Conservation (phyloP, 2,113 vertebrate species). For the Siniperca chuatsi region DNA sequence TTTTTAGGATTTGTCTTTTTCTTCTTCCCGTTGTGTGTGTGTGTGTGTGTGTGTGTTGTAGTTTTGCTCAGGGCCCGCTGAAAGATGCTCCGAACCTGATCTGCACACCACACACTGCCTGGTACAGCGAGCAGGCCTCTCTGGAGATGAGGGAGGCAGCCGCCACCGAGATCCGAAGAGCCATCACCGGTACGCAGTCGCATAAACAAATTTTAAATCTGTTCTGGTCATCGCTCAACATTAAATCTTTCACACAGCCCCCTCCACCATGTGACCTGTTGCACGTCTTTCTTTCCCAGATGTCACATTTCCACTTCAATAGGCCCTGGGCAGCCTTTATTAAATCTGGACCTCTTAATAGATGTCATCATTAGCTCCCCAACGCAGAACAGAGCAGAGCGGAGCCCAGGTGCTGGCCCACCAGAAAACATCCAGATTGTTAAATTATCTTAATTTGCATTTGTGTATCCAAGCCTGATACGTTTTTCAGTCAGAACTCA, state of each 20-base stretch:
- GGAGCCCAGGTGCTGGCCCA: constrained; percentile 2
- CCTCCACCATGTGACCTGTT: constrained; percentile 29
- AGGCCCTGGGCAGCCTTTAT: constrained; percentile 59
- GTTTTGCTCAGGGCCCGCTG: constrained; percentile 94
- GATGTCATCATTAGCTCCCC: constrained; percentile 67
- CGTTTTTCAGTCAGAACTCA: constrained; percentile 50
- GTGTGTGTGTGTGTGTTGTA: constrained; percentile 60
- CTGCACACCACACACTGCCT: constrained; percentile 97
- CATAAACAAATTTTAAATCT: neutral
- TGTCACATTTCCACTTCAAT: constrained; percentile 68
- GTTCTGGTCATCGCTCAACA: too few relatives aligned
- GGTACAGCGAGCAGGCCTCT: constrained; percentile 98
- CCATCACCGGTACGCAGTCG: constrained; percentile 90
- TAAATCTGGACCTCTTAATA: constrained; percentile 70
- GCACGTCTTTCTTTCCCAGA: constrained; percentile 45
- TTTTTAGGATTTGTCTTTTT: neutral
- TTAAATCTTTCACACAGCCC: neutral
- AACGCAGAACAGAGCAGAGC: constrained; percentile 34
- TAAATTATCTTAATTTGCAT: constrained; percentile 64
- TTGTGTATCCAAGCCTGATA: constrained; percentile 25
- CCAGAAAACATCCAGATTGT: constrained; percentile 54
- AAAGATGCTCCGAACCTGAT: constrained; percentile 98
- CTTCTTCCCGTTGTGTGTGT: neutral
- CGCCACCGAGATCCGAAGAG: constrained; percentile 95
- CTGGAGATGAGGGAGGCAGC: constrained; percentile 99